These are phyloP conservation scores for Nesidiocoris tenuis DNA, from an alignment of 2,888 invertebrate species.

Conservation along the genomic window DNA sequence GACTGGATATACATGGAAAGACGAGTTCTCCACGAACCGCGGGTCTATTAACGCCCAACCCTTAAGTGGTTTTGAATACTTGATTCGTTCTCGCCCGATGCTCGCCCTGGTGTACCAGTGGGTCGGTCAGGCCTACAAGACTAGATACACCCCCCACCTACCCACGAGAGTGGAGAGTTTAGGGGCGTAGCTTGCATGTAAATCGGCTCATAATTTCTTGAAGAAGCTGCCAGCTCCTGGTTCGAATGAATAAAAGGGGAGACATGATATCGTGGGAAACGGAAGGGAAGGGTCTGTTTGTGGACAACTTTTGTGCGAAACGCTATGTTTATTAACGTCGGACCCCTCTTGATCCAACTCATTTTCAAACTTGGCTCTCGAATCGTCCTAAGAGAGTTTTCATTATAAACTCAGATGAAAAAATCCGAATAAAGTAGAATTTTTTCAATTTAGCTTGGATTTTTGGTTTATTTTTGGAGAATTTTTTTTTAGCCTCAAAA, in stretches of 20 bases:
- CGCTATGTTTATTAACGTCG: neutral
- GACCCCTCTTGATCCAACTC: neutral
- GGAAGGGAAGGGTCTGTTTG: neutral
- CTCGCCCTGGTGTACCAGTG: neutral
- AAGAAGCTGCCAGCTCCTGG: neutral
- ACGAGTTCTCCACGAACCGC: neutral
- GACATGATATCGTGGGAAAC: neutral
- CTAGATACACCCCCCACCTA: neutral
- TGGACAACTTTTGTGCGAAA: neutral
- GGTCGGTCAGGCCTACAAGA: neutral
- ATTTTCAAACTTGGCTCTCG: neutral
- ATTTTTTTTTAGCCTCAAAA: no score
- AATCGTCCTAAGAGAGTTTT: no score
- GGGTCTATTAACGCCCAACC: neutral
- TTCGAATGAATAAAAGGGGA: neutral
- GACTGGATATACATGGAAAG: no score
- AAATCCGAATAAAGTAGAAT: no score
- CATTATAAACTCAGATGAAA: no score
- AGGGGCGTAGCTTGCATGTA: neutral
- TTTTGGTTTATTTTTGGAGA: no score
- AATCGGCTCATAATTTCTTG: constrained; percentile 16
- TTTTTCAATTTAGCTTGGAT: no score
- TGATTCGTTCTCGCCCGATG: constrained; percentile 1
- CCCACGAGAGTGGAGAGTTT: neutral
- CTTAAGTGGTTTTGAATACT: constrained; percentile 11